These are phyloP conservation scores for Telmatherina bonti DNA, from an alignment of 2,797 vertebrate species.

Conservation along the genomic window DNA sequence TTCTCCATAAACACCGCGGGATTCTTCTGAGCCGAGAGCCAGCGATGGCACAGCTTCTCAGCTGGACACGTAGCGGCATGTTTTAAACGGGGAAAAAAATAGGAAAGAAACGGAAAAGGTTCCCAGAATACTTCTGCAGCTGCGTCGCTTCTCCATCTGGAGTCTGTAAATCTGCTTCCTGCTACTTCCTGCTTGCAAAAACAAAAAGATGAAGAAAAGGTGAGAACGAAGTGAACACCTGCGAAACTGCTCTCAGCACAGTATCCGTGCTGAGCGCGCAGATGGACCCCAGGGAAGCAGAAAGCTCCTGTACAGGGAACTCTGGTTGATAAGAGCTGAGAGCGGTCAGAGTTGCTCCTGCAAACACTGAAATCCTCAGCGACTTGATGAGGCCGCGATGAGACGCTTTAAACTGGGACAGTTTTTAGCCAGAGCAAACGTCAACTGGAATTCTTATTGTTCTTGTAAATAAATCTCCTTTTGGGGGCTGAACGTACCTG, in stretches of 20 bases:
- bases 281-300: constrained; percentile 39
- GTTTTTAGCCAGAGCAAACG: too few relatives aligned
- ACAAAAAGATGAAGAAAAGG: constrained; percentile 16
- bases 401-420: neutral
- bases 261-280: constrained; percentile 52
- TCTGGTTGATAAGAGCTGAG: constrained; percentile 45
- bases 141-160: constrained; percentile 12
- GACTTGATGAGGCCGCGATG: constrained; percentile 25
- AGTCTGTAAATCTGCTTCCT: constrained; percentile 14
- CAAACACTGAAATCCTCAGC: constrained; percentile 10
- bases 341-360: constrained; percentile 23
- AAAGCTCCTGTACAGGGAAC: constrained; percentile 55
- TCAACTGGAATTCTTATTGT: too few relatives aligned
- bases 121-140: constrained; percentile 15
- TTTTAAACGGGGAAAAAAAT: neutral
- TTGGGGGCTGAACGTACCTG: too few relatives aligned
- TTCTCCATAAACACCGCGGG: neutral
- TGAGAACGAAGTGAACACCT: constrained; percentile 39
- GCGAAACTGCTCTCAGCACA: constrained; percentile 56
- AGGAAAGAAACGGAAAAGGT: neutral
- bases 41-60: constrained; percentile 23
- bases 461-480: too few relatives aligned
- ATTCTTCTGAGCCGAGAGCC: neutral
- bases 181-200: constrained; percentile 29
- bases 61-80: constrained; percentile 35